A percentile compares a stretch with the other conserved stretches of the same genome.
Conservation (phyloP, 2,797 vertebrate genomes). For the Chelonia mydas region DNA sequence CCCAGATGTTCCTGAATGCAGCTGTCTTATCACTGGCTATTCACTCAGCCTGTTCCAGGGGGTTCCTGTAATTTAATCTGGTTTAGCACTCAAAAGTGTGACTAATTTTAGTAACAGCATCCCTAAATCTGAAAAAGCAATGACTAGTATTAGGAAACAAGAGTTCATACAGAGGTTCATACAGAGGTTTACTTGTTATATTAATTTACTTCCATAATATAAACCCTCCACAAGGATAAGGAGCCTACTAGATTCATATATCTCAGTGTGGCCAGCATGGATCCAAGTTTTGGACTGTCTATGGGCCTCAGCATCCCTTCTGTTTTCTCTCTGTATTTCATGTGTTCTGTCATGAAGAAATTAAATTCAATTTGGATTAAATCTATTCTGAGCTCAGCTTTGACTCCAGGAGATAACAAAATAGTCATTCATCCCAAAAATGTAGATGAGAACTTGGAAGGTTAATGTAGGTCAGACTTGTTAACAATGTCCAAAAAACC, state of each 20-base stretch:
- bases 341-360: not conserved
- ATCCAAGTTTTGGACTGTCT: not conserved
- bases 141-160: not conserved
- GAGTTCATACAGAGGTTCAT: constrained; percentile 19
- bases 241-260: not conserved
- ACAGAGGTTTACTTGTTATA: not conserved
- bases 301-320: not conserved
- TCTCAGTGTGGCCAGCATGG: not conserved
- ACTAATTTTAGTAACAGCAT: constrained; percentile 36
- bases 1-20: constrained; percentile 61
- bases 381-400: not conserved
- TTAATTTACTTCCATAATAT: not conserved
- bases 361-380: not conserved
- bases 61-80: constrained; percentile 54
- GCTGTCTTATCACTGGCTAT: constrained; percentile 17
- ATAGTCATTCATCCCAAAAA: not conserved
- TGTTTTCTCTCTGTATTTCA: not conserved
- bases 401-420: not conserved
- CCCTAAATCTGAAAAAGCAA: not conserved
- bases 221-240: not conserved
- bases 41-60: constrained; percentile 29
- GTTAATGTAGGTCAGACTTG: not conserved
- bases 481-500: not conserved
- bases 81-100: constrained; percentile 36
- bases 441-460: not conserved